These are phyloP conservation scores for Gopherus flavomarginatus DNA, from an alignment of 2,113 vertebrate species.

Conservation along the genomic window DNA sequence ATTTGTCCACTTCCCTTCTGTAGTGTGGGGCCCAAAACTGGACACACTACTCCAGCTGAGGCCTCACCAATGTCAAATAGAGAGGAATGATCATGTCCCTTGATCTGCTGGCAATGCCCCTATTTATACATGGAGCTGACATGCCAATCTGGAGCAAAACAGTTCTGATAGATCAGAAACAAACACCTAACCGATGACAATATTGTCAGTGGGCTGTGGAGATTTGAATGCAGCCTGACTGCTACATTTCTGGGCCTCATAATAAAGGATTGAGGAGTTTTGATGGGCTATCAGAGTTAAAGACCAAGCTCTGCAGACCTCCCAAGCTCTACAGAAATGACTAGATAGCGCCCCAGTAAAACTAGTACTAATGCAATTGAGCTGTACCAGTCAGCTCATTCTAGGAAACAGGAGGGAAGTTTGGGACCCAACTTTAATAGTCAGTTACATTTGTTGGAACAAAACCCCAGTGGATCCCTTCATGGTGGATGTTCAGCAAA, in stretches of 20 bases:
- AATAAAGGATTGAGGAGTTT: not conserved
- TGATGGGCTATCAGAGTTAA: not conserved
- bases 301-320: not conserved
- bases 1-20: rapidly evolving
- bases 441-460: not conserved
- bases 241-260: not conserved
- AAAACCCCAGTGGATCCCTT: not conserved
- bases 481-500: not conserved
- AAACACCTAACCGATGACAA: not conserved
- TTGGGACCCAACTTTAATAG: not conserved
- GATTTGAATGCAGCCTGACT: not conserved
- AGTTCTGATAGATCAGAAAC: not conserved
- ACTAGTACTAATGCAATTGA: not conserved
- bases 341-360: not conserved
- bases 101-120: too few species aligned
- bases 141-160: not conserved
- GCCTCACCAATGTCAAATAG: too few species aligned
- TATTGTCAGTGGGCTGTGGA: not conserved
- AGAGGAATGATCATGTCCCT: too few species aligned
- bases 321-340: not conserved
- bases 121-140: not conserved
- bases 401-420: not conserved
- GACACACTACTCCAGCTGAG: too few species aligned
- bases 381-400: not conserved
- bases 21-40: too few species aligned